Conservation (phyloP, 30 jellyfish, hydroid and myxozoan species). For the Cassiopea andromeda region DNA sequence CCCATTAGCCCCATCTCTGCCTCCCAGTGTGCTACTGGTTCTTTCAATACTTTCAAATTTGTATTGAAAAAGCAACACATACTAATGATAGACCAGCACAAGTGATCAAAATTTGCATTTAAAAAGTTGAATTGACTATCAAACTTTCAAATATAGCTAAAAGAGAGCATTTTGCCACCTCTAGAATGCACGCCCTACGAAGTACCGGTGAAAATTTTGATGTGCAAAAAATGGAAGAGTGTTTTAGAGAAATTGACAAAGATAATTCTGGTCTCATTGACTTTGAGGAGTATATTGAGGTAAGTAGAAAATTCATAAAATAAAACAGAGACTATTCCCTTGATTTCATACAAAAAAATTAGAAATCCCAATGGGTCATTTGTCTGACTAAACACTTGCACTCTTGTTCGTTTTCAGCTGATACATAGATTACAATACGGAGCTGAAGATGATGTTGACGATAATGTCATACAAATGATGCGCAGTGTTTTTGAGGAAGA, state of each 20-base stretch:
- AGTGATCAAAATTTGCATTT: too few relatives aligned
- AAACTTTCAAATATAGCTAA: too few relatives aligned
- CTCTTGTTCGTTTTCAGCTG: constrained; percentile 14
- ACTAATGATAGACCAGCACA: too few relatives aligned
- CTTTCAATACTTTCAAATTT: too few relatives aligned
- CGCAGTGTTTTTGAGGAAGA: constrained; percentile 38
- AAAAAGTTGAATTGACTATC: too few relatives aligned
- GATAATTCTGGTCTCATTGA: constrained; percentile 92
- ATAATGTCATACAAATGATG: constrained; percentile 13
- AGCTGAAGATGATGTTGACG: background rate
- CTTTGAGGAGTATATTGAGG: constrained; percentile 87
- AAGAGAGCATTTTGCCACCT: background rate
- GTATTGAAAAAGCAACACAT: too few relatives aligned
- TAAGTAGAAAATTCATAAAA: background rate
- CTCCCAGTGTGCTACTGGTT: too few relatives aligned
- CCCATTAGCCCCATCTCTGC: too few relatives aligned
- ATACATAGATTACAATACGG: constrained; percentile 28
- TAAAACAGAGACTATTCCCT: background rate
- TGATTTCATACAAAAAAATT: background rate
- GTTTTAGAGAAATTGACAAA: constrained; percentile 71
- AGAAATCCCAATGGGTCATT: too few relatives aligned
- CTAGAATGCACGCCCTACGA: constrained; percentile 80
- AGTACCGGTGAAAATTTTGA: constrained; percentile 77
- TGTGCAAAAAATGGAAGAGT: constrained; percentile 51
- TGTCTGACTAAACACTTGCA: background rate